Evolutionary conservation across 2,113 vertebrate species (phyloP).

Genomic region (Eira barbara): DNA sequence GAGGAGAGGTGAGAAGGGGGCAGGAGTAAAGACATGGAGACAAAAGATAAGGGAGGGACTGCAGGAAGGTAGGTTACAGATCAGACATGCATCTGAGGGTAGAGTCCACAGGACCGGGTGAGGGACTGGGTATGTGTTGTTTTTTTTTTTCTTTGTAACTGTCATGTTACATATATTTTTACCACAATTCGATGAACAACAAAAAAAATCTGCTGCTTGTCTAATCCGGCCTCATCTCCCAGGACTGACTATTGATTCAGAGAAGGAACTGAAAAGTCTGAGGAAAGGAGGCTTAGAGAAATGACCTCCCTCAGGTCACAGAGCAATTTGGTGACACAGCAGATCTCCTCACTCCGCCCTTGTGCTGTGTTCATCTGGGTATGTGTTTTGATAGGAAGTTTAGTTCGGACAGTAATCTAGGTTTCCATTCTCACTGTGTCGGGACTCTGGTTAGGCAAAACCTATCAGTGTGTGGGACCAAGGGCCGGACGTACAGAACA

Average conservation of each 20-base stretch:
- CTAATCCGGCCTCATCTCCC: neutral
- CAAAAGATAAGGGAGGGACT: neutral
- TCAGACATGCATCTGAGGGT: neutral
- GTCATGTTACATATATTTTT: neutral
- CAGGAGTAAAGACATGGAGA: neutral
- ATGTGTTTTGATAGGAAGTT: neutral
- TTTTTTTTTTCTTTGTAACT: too few relatives aligned
- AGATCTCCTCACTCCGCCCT: neutral
- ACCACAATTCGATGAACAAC: too few relatives aligned
- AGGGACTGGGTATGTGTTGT: neutral
- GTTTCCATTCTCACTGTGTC: neutral
- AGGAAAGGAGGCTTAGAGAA: neutral
- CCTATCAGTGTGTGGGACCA: neutral
- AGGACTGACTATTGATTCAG: neutral
- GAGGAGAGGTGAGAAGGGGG: neutral
- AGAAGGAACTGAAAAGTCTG: neutral
- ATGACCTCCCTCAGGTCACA: neutral
- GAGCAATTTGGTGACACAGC: neutral
- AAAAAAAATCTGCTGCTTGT: neutral
- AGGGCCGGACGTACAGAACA: neutral
- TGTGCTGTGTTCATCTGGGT: neutral
- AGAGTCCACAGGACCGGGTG: neutral
- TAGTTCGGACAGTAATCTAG: neutral
- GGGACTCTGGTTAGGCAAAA: neutral
- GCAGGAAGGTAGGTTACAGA: neutral